phyloP scores from a whole-genome alignment of 1,140 invertebrate genomes.

The Hestina assimilis region DNA sequence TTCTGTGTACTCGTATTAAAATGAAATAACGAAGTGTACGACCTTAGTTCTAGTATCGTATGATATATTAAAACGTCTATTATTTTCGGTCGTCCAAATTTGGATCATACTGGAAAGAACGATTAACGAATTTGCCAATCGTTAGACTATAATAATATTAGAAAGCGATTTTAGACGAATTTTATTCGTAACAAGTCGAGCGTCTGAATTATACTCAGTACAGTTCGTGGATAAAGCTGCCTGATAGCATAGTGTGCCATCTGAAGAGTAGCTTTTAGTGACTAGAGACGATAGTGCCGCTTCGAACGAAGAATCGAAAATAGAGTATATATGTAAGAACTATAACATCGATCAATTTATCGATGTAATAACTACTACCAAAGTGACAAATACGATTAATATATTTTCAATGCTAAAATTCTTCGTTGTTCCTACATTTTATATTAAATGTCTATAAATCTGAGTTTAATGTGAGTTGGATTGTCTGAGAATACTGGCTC shows the following conservation, averaged over 20 bases:
- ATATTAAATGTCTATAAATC: constrained; percentile 69
- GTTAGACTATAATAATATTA: not conserved
- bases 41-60: not conserved
- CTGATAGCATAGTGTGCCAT: constrained; percentile 69
- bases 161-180: not conserved
- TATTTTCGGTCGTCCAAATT: not conserved
- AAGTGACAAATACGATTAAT: constrained; percentile 37
- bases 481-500: constrained; percentile 70
- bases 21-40: not conserved
- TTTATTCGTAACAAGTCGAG: constrained; percentile 1
- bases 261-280: constrained; percentile 66
- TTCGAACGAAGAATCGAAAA: constrained; percentile 69
- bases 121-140: not conserved
- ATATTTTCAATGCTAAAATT: constrained; percentile 54
- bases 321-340: constrained; percentile 48
- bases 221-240: constrained; percentile 31
- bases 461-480: constrained; percentile 50
- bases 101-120: not conserved
- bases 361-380: constrained; percentile 29
- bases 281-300: constrained; percentile 57
- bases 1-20: not conserved
- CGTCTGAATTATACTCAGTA: constrained; percentile 6
- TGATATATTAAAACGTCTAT: not conserved
- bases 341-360: constrained; percentile 38
- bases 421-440: constrained; percentile 69